Percentiles rank a stretch among this genome's conserved stretches.
Evolutionary conservation across 2,797 vertebrate species (phyloP).

Genomic region (Serranus cabrilla): DNA sequence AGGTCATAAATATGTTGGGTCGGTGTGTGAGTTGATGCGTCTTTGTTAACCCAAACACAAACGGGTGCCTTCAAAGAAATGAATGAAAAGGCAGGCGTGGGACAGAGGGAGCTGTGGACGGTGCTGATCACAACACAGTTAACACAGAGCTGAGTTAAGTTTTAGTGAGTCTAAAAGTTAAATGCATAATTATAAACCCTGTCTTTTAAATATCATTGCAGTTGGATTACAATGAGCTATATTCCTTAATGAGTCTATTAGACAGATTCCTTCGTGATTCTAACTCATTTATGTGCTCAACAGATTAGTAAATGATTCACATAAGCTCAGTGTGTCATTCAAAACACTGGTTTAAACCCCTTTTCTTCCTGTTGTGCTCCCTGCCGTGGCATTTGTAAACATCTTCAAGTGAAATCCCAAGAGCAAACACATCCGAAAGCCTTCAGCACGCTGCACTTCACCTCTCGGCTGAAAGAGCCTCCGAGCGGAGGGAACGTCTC

Average conservation of each 20-base stretch:
- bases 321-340: conserved; percentile 48
- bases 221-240: not conserved
- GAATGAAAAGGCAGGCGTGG: conserved; percentile 89
- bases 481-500: conserved; percentile 48
- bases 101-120: conserved; percentile 62
- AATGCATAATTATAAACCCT: not conserved
- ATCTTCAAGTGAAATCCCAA: conserved; percentile 79
- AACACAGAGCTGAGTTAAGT: conserved; percentile 20
- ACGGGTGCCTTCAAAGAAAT: conserved; percentile 88
- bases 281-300: conserved; percentile 43
- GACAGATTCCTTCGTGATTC: not conserved
- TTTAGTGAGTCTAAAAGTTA: not conserved
- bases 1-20: conserved; percentile 99
- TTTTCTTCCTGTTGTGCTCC: conserved; percentile 70
- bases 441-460: conserved; percentile 64
- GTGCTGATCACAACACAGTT: conserved; percentile 24
- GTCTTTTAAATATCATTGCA: not conserved
- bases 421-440: conserved; percentile 77
- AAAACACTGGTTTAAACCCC: conserved; percentile 51
- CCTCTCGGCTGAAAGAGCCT: conserved; percentile 60
- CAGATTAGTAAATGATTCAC: conserved; percentile 67
- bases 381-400: conserved; percentile 79
- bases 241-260: conserved; percentile 1
- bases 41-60: conserved; percentile 92
- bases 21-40: conserved; percentile 90